Base-by-base conservation (phyloP, 2,113 vertebrate genomes). In the Nothocercus nigrocapillus region DNA sequence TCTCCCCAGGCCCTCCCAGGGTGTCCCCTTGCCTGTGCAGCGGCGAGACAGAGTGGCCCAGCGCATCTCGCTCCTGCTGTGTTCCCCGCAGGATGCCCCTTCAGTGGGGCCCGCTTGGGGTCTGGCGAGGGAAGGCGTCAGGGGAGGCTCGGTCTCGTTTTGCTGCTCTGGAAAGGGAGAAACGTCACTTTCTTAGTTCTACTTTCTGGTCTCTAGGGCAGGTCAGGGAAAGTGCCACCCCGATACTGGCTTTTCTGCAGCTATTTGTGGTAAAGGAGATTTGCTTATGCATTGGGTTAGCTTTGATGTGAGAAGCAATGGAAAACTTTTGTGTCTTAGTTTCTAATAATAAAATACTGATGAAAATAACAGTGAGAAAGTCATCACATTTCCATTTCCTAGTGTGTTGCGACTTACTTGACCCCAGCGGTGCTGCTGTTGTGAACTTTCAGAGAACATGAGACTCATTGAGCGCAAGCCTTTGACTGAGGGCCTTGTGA, bases 231-330 rank as follows among this genome's bases (percentile, higher is more conserved):
- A 49, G 25, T 53, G 7, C 17, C 18, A 42, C 10, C 21, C 49
- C 49, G 45, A 24, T 49, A 49, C 49, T 49, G 47, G 15, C 21
- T 82, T 78, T 30, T 3, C 8, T 53, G 36, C 74, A 30, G 72
- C 17, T 87, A 38, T 13, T 11, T 34, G 47, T 34, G 53, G 25
- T 19, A 13, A 70, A 10, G 32, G 40, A 61, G 34, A 61, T 30
- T 58, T 94, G 92, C 90, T 95, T 89, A 85, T 58, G 90, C 88
- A 90, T 80, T 4, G 45, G 16, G 4, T 82, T 77, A 85, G 20
- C 85, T 1, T 27, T 67, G 51, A 18, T 82, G 54, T n/a, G 59
- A 56, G 20, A 82, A 45, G 15, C 5, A 7, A 2, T 25, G 24
- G 76, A 68, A 49, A n/a, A 66, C 34, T 75, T 73, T 0, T 7